Evolutionary conservation across 2,888 invertebrate species (phyloP).

Genomic region (Cantharis rufa): DNA sequence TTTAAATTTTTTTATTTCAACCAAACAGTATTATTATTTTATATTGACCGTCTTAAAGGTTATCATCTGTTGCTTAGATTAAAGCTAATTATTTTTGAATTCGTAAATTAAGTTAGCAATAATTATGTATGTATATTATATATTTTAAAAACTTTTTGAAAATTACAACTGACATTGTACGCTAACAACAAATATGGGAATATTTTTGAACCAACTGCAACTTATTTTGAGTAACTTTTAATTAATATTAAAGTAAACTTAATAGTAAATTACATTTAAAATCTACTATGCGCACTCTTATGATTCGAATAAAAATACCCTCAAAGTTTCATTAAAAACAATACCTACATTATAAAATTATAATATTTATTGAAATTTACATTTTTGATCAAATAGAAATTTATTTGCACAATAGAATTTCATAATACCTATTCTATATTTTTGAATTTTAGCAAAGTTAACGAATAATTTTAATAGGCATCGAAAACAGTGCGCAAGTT

Average conservation of each 20-base stretch:
- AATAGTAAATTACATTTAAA: background rate
- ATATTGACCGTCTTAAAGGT: background rate
- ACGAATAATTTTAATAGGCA: conserved; percentile 3
- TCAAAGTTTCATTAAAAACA: background rate
- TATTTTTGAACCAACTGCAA: background rate
- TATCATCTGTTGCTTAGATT: background rate
- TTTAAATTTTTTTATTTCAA: background rate
- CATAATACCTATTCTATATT: background rate
- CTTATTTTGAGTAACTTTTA: background rate
- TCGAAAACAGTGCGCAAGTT: conserved; percentile 11
- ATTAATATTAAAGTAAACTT: background rate
- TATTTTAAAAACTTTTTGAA: background rate
- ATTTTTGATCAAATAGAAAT: background rate
- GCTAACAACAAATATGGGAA: too few species aligned
- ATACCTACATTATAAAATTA: too few species aligned
- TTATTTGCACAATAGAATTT: background rate
- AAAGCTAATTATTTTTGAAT: background rate
- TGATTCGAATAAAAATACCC: background rate
- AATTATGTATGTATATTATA: background rate
- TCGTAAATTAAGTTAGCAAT: background rate
- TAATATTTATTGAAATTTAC: background rate
- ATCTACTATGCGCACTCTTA: background rate
- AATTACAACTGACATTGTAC: background rate
- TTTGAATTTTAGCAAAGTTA: background rate
- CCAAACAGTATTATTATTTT: background rate